A percentile compares a stretch with the other conserved stretches of the same genome.
These are phyloP conservation scores for Rhea pennata DNA, from an alignment of 2,113 vertebrate species.

Conservation along the genomic window DNA sequence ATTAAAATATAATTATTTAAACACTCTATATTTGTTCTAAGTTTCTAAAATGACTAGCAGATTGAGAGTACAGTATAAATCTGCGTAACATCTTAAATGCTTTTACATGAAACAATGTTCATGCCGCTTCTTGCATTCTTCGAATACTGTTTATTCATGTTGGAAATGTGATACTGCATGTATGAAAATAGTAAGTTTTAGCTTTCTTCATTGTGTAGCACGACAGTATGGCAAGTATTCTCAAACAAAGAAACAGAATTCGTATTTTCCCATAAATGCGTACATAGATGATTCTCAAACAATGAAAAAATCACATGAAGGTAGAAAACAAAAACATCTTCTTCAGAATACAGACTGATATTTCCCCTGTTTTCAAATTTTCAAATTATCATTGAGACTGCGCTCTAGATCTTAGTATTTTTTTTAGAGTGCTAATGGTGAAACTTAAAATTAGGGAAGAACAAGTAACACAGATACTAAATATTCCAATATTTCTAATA, in stretches of 20 bases:
- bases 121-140: background rate
- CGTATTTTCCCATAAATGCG: background rate
- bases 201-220: background rate
- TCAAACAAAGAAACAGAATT: background rate
- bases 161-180: background rate
- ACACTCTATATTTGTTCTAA: background rate
- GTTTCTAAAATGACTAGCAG: background rate
- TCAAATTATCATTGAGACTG: background rate
- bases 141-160: background rate
- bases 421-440: background rate
- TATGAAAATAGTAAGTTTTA: background rate
- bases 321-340: background rate
- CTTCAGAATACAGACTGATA: background rate
- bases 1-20: background rate
- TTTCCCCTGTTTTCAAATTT: background rate
- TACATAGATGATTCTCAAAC: background rate
- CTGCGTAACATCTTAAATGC: background rate
- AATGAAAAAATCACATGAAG: background rate
- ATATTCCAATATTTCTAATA: background rate
- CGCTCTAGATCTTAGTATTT: background rate
- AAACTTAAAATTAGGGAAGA: background rate
- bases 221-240: background rate
- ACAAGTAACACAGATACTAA: background rate
- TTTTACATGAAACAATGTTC: background rate
- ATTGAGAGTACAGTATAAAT: background rate